Conservation (phyloP, 2,888 invertebrate genomes). For the Apoda limacodes region DNA sequence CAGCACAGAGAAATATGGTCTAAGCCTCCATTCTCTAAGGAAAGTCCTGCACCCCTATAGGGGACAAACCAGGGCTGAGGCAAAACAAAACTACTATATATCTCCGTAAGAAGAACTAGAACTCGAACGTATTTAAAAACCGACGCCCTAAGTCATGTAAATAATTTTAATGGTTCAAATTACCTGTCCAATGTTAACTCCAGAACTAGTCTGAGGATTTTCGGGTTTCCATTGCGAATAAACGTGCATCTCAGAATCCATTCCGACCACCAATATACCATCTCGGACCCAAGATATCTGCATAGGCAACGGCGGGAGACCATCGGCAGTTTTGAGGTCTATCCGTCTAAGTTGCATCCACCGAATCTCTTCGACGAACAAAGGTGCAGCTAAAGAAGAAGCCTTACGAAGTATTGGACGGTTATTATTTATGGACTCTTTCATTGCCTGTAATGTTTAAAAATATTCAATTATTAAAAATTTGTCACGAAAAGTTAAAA, state of each 20-base stretch:
- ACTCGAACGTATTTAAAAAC: too few species aligned
- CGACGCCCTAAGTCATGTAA: background rate
- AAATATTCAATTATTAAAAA: too few species aligned
- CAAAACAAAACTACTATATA: background rate
- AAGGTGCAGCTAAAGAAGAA: constrained; percentile 89
- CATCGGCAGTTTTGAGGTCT: constrained; percentile 93
- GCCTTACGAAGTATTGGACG: constrained; percentile 90
- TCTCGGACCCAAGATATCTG: constrained; percentile 99
- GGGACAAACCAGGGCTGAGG: too few species aligned
- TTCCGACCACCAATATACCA: constrained; percentile 97
- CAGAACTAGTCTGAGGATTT: constrained; percentile 36
- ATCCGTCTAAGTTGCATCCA: constrained; percentile 97
- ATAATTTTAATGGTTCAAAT: constrained; percentile 4
- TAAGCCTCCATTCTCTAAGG: too few species aligned
- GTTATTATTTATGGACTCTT: constrained; percentile 85
- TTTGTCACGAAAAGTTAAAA: too few species aligned
- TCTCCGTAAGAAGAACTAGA: background rate
- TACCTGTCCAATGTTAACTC: constrained; percentile 39
- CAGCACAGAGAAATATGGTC: too few species aligned
- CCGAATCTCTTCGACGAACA: constrained; percentile 91
- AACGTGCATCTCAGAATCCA: constrained; percentile 99
- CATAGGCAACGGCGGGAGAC: constrained; percentile 96
- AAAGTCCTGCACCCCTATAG: too few species aligned
- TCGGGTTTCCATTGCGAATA: constrained; percentile 98
- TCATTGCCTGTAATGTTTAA: constrained; percentile 87